Evolutionary conservation across 1,140 invertebrate genomes (phyloP).

Genomic region (Drosophila pallidifrons): DNA sequence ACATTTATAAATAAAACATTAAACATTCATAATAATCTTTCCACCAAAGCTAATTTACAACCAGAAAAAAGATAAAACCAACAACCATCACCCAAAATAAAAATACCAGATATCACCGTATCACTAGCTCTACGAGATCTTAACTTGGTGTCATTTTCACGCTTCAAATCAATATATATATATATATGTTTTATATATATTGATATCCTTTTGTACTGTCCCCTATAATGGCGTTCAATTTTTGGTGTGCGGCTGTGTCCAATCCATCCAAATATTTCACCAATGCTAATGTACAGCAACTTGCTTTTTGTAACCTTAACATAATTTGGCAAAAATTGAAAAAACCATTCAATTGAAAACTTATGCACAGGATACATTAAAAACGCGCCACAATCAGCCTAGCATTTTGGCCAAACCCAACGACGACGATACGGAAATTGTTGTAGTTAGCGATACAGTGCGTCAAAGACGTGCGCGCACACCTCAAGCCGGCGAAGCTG

Average conservation of each 20-base stretch:
- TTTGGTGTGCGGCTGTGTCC: constrained; percentile 70
- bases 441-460: constrained; percentile 84
- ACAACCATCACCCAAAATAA: constrained; percentile 60
- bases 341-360: constrained; percentile 27
- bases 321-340: not conserved
- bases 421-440: constrained; percentile 81
- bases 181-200: constrained; percentile 9
- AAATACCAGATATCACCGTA: constrained; percentile 73
- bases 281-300: constrained; percentile 32
- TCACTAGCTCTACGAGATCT: constrained; percentile 80
- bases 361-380: constrained; percentile 71
- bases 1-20: constrained; percentile 46
- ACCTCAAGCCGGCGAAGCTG: constrained; percentile 58
- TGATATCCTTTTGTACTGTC: constrained; percentile 11
- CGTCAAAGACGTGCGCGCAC: constrained; percentile 80
- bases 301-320: constrained; percentile 27
- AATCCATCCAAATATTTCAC: constrained; percentile 52
- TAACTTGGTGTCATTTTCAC: constrained; percentile 83
- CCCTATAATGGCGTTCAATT: constrained; percentile 55
- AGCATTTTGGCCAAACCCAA: constrained; percentile 42
- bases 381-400: constrained; percentile 67
- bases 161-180: constrained; percentile 62
- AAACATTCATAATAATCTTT: constrained; percentile 56
- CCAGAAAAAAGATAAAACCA: constrained; percentile 57
- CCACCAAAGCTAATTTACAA: constrained; percentile 71